A percentile compares a stretch with the other conserved stretches of the same genome.
Conservation (phyloP, 1,140 invertebrate genomes). For the Thaumetopoea pityocampa region DNA sequence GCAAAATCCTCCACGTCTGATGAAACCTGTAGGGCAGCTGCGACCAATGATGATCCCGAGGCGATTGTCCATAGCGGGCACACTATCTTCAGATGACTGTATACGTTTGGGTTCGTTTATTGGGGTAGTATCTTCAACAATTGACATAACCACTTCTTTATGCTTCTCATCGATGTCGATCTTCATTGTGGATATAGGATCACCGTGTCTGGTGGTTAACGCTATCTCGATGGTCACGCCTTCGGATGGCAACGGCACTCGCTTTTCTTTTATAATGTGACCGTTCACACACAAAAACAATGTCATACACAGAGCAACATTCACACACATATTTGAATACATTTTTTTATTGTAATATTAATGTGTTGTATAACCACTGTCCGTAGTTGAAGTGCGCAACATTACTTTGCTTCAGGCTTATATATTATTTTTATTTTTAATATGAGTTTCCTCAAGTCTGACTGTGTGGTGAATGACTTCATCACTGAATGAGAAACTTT, state of each 20-base stretch:
- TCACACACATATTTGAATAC: conserved; percentile 19
- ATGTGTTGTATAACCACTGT: conserved; percentile 9
- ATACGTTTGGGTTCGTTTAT: too few relatives aligned
- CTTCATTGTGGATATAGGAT: conserved; percentile 1
- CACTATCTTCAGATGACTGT: too few relatives aligned
- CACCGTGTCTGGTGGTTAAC: background rate
- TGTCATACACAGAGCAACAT: conserved; percentile 9
- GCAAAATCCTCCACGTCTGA: conserved; percentile 10
- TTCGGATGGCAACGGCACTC: background rate
- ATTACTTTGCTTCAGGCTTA: too few relatives aligned
- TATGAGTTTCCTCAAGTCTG: too few relatives aligned
- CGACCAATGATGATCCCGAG: background rate
- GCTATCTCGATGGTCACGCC: background rate
- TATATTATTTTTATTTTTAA: too few relatives aligned
- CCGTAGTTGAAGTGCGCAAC: too few relatives aligned
- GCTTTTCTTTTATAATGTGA: conserved; percentile 1
- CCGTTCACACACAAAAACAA: conserved; percentile 7
- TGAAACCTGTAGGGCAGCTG: conserved; percentile 7
- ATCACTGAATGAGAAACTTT: too few relatives aligned
- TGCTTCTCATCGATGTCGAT: conserved; percentile 3
- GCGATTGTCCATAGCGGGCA: background rate
- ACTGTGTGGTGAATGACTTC: too few relatives aligned
- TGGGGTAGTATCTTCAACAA: background rate
- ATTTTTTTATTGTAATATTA: conserved; percentile 20
- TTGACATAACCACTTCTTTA: background rate